Conservation (phyloP, 2,113 vertebrate genomes). For the Coracopsis vasa region DNA sequence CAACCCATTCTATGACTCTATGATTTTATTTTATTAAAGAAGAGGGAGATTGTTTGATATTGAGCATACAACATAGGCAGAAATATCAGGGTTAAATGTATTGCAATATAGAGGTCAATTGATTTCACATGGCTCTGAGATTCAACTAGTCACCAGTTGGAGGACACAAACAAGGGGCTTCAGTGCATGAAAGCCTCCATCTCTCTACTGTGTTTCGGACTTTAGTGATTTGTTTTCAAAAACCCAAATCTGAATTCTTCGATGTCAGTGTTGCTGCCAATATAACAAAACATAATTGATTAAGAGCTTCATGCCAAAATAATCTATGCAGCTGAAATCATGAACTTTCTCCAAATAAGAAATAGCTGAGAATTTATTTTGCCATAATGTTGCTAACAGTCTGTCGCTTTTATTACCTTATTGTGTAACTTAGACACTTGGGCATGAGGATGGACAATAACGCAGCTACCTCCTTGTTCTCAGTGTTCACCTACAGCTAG, state of each 20-base stretch:
- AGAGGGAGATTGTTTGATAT: neutral
- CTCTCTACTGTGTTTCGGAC: neutral
- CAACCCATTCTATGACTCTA: neutral
- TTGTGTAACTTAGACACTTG: neutral
- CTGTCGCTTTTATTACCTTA: neutral
- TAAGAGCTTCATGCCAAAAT: neutral
- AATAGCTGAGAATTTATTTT: neutral
- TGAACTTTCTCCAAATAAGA: neutral
- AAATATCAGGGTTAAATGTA: neutral
- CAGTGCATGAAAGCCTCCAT: neutral
- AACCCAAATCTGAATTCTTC: neutral
- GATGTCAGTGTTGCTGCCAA: neutral
- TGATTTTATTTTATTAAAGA: neutral
- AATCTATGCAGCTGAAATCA: neutral
- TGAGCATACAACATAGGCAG: neutral
- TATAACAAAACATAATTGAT: neutral
- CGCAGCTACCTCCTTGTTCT: neutral
- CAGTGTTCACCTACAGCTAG: neutral
- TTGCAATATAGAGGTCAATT: neutral
- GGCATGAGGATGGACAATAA: neutral
- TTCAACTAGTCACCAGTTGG: neutral
- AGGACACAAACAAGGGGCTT: neutral
- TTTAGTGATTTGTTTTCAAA: neutral
- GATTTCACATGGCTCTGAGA: neutral
- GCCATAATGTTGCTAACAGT: neutral